These are phyloP conservation scores for Alca torda DNA, from an alignment of 2,797 vertebrate genomes.

Conservation along the genomic window DNA sequence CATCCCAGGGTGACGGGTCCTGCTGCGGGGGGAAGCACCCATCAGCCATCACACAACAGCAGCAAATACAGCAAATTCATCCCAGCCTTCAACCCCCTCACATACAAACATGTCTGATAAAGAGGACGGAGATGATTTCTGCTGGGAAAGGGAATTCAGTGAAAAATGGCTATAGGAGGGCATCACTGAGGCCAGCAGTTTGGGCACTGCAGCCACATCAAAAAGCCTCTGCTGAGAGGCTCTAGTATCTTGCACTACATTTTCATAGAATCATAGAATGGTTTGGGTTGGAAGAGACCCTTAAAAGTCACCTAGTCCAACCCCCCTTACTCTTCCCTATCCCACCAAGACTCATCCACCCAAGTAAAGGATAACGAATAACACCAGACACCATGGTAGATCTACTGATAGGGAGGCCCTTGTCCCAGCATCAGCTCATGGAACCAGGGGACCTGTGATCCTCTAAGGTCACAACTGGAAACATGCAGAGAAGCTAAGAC, in stretches of 20 bases:
- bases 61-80: background rate
- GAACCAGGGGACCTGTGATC: background rate
- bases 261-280: background rate
- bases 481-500: background rate
- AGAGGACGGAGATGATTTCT: background rate
- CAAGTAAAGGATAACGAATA: background rate
- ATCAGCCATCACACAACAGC: background rate
- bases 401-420: background rate
- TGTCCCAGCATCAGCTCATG: background rate
- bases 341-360: background rate
- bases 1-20: background rate
- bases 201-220: background rate
- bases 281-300: background rate
- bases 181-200: background rate
- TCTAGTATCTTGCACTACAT: background rate
- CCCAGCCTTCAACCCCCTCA: background rate
- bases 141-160: background rate
- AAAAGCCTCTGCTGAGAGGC: background rate
- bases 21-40: background rate
- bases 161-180: background rate
- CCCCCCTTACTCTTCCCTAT: background rate
- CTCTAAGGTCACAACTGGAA: background rate
- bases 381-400: background rate
- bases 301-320: background rate
- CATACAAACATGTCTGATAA: rapidly evolving